Percentiles rank a stretch among this genome's conserved stretches.
phyloP scores from a whole-genome alignment of 2,113 vertebrate genomes.

The Sula dactylatra region DNA sequence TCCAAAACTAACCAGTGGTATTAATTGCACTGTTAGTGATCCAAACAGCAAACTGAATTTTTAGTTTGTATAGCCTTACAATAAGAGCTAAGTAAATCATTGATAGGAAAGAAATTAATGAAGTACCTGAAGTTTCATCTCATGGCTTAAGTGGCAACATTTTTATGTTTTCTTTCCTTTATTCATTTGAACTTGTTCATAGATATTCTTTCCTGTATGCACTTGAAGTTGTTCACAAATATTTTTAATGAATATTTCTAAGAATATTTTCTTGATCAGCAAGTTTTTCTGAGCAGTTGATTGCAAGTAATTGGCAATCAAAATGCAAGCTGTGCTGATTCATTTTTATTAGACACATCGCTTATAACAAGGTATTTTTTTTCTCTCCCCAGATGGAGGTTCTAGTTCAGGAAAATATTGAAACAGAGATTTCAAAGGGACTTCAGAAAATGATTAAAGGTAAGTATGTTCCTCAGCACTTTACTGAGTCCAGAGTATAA shows the following conservation, averaged over 20 bases:
- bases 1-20: background rate
- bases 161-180: background rate
- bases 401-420: conserved; percentile 14
- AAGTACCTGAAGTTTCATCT: background rate
- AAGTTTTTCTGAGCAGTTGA: conserved; percentile 3
- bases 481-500: background rate
- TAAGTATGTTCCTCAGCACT: background rate
- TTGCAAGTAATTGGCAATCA: conserved; percentile 37
- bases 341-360: conserved; percentile 13
- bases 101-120: background rate
- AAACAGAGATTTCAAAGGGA: background rate
- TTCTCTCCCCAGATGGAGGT: background rate
- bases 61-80: background rate
- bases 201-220: background rate
- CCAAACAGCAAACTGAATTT: background rate
- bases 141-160: background rate
- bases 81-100: background rate
- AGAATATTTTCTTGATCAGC: background rate
- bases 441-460: background rate
- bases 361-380: conserved; percentile 27
- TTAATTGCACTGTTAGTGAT: background rate
- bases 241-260: background rate
- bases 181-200: background rate
- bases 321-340: conserved; percentile 37
- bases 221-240: background rate